phyloP scores from a whole-genome alignment of 2,113 vertebrate genomes.

The Ophiodon elongatus region DNA sequence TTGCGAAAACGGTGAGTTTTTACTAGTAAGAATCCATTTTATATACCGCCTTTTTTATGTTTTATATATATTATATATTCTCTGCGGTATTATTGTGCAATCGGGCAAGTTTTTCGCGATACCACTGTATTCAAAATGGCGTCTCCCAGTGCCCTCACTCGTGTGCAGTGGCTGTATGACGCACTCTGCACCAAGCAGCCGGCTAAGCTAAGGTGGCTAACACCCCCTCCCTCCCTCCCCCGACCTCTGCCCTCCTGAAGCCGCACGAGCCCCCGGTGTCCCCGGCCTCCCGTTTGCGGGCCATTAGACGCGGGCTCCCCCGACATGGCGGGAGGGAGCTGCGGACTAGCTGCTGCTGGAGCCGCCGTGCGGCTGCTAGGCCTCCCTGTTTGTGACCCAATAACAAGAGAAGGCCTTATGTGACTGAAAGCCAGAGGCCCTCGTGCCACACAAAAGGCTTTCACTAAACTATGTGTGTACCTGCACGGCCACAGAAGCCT shows the following conservation, averaged over 20 bases:
- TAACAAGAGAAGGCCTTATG: slow-evolving; percentile 67
- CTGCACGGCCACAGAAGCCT: slow-evolving; percentile 21
- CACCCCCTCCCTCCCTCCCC: too few species aligned
- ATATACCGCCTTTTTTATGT: too few species aligned
- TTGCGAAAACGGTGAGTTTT: slow-evolving; percentile 95
- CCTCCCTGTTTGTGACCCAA: slow-evolving; percentile 69
- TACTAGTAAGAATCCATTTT: too few species aligned
- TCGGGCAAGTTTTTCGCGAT: slow-evolving; percentile 39
- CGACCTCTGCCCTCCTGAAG: too few species aligned
- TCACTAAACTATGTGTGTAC: slow-evolving; percentile 39
- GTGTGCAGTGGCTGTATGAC: slow-evolving; percentile 81
- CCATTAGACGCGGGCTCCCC: too few species aligned
- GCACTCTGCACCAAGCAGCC: slow-evolving; percentile 84
- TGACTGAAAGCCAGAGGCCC: slow-evolving; percentile 67
- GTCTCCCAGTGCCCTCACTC: slow-evolving; percentile 74
- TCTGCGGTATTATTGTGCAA: not conserved
- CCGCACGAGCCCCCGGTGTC: too few species aligned
- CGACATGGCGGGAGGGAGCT: not conserved
- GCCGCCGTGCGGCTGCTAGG: slow-evolving; percentile 49
- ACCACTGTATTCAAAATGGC: slow-evolving; percentile 85
- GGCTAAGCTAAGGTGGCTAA: slow-evolving; percentile 58
- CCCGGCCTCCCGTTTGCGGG: too few species aligned
- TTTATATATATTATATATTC: too few species aligned
- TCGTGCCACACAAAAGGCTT: slow-evolving; percentile 55
- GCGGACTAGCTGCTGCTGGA: not conserved